phyloP scores from a whole-genome alignment of 2,888 invertebrate species.

The Neuroscelio doddi region DNA sequence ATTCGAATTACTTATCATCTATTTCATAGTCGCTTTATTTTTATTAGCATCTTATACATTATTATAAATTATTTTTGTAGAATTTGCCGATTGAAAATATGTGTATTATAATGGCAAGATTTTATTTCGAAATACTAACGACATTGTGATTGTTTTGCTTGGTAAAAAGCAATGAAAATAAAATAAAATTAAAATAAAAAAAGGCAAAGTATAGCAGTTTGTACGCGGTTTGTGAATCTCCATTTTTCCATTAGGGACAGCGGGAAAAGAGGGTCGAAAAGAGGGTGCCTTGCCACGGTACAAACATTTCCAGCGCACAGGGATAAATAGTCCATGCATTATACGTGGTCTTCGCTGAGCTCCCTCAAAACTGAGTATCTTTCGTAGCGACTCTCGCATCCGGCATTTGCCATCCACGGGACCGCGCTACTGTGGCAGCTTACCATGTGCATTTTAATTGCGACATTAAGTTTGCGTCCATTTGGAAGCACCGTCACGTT shows the following conservation, averaged over 20 bases:
- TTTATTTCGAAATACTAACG: too few relatives aligned
- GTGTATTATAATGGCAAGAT: too few relatives aligned
- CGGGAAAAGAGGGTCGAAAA: slow-evolving; percentile 5
- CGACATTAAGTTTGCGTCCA: slow-evolving; percentile 60
- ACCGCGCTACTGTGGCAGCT: slow-evolving; percentile 55
- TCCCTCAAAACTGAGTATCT: slow-evolving; percentile 47
- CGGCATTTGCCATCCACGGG: slow-evolving; percentile 50
- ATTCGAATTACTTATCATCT: background rate
- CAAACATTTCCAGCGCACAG: slow-evolving; percentile 19
- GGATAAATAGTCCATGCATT: slow-evolving; percentile 51
- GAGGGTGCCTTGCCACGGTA: slow-evolving; percentile 11
- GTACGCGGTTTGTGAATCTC: slow-evolving; percentile 5
- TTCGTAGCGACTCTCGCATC: slow-evolving; percentile 18
- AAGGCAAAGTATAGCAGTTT: background rate
- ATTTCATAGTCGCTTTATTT: too few relatives aligned
- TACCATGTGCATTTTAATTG: slow-evolving; percentile 66
- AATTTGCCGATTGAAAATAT: too few relatives aligned
- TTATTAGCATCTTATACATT: too few relatives aligned
- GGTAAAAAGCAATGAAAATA: too few relatives aligned
- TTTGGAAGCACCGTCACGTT: slow-evolving; percentile 47
- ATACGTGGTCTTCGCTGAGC: slow-evolving; percentile 41
- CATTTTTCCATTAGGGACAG: slow-evolving; percentile 26
- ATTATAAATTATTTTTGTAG: too few relatives aligned
- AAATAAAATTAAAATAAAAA: too few relatives aligned
- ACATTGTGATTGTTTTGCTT: too few relatives aligned